Evolutionary conservation across 37 sponge, comb jelly and placozoan genomes (phyloP).

Genomic region (Mnemiopsis leidyi): DNA sequence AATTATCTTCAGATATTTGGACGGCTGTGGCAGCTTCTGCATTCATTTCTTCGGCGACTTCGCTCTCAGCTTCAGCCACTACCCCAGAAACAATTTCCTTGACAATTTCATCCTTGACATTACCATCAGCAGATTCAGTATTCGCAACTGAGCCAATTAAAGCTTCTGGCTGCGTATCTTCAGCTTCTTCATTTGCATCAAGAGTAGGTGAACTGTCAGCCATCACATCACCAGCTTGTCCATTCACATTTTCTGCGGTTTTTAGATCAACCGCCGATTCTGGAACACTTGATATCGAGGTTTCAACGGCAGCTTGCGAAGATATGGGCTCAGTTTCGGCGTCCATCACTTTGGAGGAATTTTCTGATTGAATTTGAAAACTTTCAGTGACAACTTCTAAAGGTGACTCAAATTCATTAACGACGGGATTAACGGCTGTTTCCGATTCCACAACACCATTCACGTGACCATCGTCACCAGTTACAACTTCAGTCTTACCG

Average conservation of each 20-base stretch:
- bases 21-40: not conserved
- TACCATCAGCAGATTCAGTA: not conserved
- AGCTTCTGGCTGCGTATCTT: constrained; percentile 84
- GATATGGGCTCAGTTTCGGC: too few relatives aligned
- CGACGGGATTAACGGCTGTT: not conserved
- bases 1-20: not conserved
- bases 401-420: not conserved
- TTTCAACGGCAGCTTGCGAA: too few relatives aligned
- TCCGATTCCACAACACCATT: not conserved
- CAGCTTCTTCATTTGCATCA: constrained; percentile 74
- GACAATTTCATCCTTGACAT: not conserved
- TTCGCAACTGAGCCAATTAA: constrained; percentile 81
- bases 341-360: too few relatives aligned
- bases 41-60: not conserved
- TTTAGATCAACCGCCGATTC: too few relatives aligned
- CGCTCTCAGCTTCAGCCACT: not conserved
- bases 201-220: too few relatives aligned
- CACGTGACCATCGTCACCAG: not conserved
- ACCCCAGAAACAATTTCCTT: not conserved
- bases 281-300: too few relatives aligned
- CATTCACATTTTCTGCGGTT: too few relatives aligned
- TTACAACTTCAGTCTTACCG: not conserved
- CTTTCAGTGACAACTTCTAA: too few relatives aligned
- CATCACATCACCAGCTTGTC: too few relatives aligned
- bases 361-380: too few relatives aligned